Percentiles rank a stretch among this genome's conserved stretches.
phyloP scores from a whole-genome alignment of 2,888 invertebrate genomes.

The Tigriopus californicus region DNA sequence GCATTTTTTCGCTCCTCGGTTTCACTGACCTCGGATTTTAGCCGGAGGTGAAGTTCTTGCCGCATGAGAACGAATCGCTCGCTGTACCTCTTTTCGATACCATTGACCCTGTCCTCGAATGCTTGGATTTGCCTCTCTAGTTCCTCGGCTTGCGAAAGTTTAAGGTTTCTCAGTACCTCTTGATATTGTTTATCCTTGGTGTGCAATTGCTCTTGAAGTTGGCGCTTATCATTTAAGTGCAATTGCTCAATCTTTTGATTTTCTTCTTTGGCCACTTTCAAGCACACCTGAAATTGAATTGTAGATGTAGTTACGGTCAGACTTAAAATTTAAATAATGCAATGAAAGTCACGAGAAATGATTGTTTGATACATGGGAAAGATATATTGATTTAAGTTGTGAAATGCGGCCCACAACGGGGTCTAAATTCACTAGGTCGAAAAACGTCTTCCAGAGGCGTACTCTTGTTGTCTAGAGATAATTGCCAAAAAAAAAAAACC shows the following conservation, averaged over 20 bases:
- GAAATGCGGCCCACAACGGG: too few species aligned
- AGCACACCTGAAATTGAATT: neutral
- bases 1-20: constrained; percentile 78
- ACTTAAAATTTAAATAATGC: too few species aligned
- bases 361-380: too few species aligned
- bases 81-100: constrained; percentile 49
- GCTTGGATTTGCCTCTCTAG: constrained; percentile 39
- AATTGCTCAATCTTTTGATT: constrained; percentile 15
- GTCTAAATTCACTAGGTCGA: too few species aligned
- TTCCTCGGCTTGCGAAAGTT: constrained; percentile 33
- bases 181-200: constrained; percentile 17
- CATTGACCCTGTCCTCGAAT: constrained; percentile 46
- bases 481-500: neutral
- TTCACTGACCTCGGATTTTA: constrained; percentile 34
- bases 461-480: too few species aligned
- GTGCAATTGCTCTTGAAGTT: constrained; percentile 14
- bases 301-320: too few species aligned
- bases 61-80: constrained; percentile 43
- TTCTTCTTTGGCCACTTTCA: constrained; percentile 9
- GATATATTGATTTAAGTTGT: too few species aligned
- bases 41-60: constrained; percentile 43
- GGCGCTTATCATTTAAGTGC: constrained; percentile 16
- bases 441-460: too few species aligned
- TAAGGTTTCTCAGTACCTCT: neutral
- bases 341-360: too few species aligned